A percentile compares a stretch with the other conserved stretches of the same genome.
Conservation (phyloP, 2,113 vertebrate genomes). For the Hyperoodon ampullatus region DNA sequence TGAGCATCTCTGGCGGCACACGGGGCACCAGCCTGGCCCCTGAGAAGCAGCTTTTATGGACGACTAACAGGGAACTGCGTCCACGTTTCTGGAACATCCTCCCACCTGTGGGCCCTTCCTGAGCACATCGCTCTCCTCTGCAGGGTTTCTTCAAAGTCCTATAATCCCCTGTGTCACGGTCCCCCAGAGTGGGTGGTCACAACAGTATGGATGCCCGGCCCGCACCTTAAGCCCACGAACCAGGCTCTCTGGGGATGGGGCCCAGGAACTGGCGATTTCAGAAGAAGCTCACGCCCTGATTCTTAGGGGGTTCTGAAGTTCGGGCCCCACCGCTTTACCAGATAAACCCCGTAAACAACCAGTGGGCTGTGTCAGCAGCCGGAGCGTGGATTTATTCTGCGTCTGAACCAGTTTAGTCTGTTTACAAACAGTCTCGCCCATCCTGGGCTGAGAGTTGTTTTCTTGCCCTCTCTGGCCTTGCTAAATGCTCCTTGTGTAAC, state of each 20-base stretch:
- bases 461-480: not conserved
- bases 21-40: not conserved
- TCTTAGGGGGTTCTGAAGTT: not conserved
- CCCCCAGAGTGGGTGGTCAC: not conserved
- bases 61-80: not conserved
- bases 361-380: not conserved
- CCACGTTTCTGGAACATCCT: not conserved
- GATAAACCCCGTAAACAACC: too few species aligned
- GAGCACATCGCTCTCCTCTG: not conserved
- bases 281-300: not conserved
- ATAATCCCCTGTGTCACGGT: not conserved
- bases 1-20: fast-evolving
- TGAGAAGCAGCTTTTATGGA: not conserved
- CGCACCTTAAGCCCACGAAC: too few species aligned
- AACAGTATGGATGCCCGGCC: fast-evolving
- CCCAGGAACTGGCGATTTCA: not conserved
- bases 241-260: not conserved
- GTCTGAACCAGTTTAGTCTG: not conserved
- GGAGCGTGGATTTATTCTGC: not conserved
- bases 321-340: fast-evolving
- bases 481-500: not conserved
- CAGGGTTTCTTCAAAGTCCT: not conserved
- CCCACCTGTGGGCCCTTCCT: not conserved
- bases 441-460: not conserved
- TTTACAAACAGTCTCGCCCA: not conserved